Percentiles rank a stretch among this genome's conserved stretches.
Conservation (phyloP, 2,113 vertebrate species). For the rat (Rattus norvegicus) region GRCr8 NC_086027.1:116794001-116794500, state of each 20-base stretch:
- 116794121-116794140: background rate
- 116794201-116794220: background rate
- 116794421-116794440: background rate
- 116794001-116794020: background rate
- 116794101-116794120: background rate
- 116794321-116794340: background rate
- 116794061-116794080: background rate
- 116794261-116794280: constrained; percentile 14
- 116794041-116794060: background rate
- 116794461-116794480: background rate
- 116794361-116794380: background rate
- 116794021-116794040: too few relatives aligned
- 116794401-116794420: background rate
- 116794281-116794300: background rate
- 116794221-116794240: background rate
- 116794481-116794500: background rate
- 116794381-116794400: background rate
- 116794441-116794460: background rate
- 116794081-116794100: background rate
- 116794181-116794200: background rate
- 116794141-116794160: background rate
- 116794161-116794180: background rate
- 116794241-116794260: constrained; percentile 12
- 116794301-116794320: background rate
- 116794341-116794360: background rate